These are phyloP conservation scores for Ondatra zibethicus DNA, from an alignment of 2,113 vertebrate genomes.

Conservation along the genomic window DNA sequence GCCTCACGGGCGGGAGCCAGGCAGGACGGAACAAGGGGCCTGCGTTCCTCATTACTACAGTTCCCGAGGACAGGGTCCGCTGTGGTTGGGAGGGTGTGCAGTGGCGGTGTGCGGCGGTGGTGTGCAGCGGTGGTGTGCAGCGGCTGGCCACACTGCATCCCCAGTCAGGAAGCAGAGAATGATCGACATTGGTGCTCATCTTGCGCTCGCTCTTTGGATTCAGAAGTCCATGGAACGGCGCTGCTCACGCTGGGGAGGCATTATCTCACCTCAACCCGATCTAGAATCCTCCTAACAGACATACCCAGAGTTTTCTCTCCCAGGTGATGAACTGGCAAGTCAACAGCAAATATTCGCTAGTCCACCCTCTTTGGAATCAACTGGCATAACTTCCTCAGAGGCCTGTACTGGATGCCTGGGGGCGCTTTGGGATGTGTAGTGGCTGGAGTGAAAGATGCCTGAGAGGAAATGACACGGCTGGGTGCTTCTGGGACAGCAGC, in stretches of 20 bases:
- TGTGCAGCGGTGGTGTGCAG: neutral
- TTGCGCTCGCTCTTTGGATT: neutral
- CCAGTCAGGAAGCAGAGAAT: neutral
- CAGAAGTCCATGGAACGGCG: neutral
- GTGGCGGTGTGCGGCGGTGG: too few relatives aligned
- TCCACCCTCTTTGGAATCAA: neutral
- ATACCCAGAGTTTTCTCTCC: neutral
- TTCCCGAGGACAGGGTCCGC: neutral
- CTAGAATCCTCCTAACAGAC: neutral
- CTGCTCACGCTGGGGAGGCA: neutral
- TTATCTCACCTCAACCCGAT: neutral
- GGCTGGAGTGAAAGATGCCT: neutral
- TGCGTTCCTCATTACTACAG: too few relatives aligned
- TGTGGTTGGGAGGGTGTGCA: neutral
- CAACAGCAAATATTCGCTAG: neutral
- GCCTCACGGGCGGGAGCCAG: too few relatives aligned
- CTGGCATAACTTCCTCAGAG: neutral
- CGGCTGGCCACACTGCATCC: neutral
- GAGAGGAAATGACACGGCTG: neutral
- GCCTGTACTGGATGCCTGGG: fast-evolving
- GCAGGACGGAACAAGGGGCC: too few relatives aligned
- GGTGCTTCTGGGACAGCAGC: neutral
- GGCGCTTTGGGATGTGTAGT: neutral
- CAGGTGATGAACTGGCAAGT: neutral
- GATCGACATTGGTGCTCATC: too few relatives aligned